These are phyloP conservation scores for Bhutanitis thaidina DNA, from an alignment of 2,888 invertebrate genomes.

Conservation along the genomic window DNA sequence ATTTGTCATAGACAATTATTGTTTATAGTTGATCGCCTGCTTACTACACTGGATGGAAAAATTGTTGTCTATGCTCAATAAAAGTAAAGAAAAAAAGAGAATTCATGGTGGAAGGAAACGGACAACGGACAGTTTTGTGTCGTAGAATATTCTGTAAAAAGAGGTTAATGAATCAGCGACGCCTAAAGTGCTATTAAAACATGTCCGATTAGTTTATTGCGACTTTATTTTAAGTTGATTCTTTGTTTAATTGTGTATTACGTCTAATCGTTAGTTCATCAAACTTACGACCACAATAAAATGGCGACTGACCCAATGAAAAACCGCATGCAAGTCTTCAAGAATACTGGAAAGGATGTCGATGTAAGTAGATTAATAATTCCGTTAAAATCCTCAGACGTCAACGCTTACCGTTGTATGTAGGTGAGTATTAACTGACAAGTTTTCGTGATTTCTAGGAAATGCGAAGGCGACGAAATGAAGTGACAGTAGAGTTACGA, in stretches of 20 bases:
- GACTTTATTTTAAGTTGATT: conserved; percentile 61
- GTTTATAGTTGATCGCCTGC: no score
- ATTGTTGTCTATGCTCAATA: conserved; percentile 24
- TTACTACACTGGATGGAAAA: no score
- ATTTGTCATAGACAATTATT: no score
- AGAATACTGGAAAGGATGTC: conserved; percentile 99
- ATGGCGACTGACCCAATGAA: conserved; percentile 89
- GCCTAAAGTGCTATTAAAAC: conserved; percentile 57
- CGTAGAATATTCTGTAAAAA: conserved; percentile 58
- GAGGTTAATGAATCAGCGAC: conserved; percentile 68
- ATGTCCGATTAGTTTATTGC: conserved; percentile 65
- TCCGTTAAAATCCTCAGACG: not conserved
- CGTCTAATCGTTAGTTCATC: conserved; percentile 45
- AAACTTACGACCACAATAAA: conserved; percentile 75
- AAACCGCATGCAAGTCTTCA: conserved; percentile 95
- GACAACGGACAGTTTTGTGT: conserved; percentile 59
- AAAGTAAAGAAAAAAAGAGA: conserved; percentile 42
- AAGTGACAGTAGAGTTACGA: conserved; percentile 96
- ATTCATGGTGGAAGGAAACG: conserved; percentile 55
- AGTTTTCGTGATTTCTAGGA: conserved; percentile 81
- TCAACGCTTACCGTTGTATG: not conserved
- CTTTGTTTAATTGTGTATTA: conserved; percentile 69
- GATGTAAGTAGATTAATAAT: conserved; percentile 87
- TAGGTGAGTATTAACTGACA: conserved; percentile 2
- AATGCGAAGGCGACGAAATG: conserved; percentile 97